Conservation (phyloP, 2,113 vertebrate genomes). For the Atrichornis clamosus region DNA sequence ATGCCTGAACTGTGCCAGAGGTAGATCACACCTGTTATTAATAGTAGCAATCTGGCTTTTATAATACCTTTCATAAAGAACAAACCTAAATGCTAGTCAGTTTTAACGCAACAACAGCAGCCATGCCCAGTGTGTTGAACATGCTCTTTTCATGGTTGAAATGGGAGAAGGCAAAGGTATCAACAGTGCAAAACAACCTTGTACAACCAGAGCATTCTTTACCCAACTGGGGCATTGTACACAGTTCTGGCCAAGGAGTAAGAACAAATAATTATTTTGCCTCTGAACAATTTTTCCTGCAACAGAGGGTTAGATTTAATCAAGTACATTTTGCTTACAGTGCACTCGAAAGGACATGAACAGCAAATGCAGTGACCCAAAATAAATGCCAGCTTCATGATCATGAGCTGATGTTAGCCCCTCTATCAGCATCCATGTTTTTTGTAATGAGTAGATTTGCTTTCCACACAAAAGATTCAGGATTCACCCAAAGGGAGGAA, state of each 20-base stretch:
- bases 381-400: background rate
- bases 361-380: background rate
- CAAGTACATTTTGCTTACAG: background rate
- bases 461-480: background rate
- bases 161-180: background rate
- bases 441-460: background rate
- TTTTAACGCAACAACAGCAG: background rate
- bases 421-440: background rate
- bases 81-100: background rate
- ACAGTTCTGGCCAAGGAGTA: background rate
- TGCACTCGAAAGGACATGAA: background rate
- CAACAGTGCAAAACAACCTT: background rate
- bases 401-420: background rate
- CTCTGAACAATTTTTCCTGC: background rate
- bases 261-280: background rate
- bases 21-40: background rate
- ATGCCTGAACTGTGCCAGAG: background rate
- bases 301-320: background rate
- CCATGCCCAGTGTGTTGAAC: background rate
- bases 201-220: background rate
- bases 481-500: background rate
- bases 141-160: background rate
- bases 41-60: background rate
- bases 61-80: background rate
- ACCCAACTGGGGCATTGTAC: background rate